Percentiles rank a stretch among this genome's conserved stretches.
phyloP scores from a whole-genome alignment of 1,140 invertebrate species.

The Helicoverpa armigera region DNA sequence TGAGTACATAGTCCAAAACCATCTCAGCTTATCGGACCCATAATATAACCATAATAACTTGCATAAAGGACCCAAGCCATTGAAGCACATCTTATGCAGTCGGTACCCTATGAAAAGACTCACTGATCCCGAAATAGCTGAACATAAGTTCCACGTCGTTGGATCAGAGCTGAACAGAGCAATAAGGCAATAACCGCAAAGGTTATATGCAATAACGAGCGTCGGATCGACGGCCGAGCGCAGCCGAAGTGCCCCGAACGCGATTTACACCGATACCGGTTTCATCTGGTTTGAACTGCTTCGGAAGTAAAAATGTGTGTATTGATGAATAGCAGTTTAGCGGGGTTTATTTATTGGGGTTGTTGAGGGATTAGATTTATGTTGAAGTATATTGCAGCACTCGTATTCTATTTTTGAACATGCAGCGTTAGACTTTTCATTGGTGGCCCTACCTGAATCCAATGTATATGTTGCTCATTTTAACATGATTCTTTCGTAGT shows the following conservation, averaged over 20 bases:
- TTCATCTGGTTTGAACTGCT: slow-evolving; percentile 46
- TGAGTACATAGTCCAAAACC: too few species aligned
- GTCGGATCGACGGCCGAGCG: slow-evolving; percentile 29
- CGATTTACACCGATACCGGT: slow-evolving; percentile 41
- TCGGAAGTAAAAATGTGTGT: slow-evolving; percentile 35
- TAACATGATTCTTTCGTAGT: background rate
- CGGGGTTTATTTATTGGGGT: slow-evolving; percentile 17
- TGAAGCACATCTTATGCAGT: background rate
- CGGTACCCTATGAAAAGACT: slow-evolving; percentile 40
- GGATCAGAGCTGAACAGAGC: slow-evolving; percentile 47
- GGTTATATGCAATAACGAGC: slow-evolving; percentile 49
- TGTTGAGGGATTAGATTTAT: background rate
- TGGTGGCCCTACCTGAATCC: too few species aligned
- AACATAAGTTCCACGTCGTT: slow-evolving; percentile 49
- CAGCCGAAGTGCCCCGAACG: slow-evolving; percentile 35
- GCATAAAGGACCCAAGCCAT: background rate
- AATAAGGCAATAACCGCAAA: slow-evolving; percentile 49
- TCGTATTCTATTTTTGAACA: background rate
- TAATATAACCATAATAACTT: background rate
- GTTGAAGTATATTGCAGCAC: background rate
- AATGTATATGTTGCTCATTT: background rate
- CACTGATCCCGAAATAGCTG: slow-evolving; percentile 49
- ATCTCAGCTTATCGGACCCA: too few species aligned
- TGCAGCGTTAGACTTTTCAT: background rate
- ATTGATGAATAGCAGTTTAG: slow-evolving; percentile 39